Evolutionary conservation across 2,113 vertebrate genomes (phyloP).

Genomic region (Azemiops feae): DNA sequence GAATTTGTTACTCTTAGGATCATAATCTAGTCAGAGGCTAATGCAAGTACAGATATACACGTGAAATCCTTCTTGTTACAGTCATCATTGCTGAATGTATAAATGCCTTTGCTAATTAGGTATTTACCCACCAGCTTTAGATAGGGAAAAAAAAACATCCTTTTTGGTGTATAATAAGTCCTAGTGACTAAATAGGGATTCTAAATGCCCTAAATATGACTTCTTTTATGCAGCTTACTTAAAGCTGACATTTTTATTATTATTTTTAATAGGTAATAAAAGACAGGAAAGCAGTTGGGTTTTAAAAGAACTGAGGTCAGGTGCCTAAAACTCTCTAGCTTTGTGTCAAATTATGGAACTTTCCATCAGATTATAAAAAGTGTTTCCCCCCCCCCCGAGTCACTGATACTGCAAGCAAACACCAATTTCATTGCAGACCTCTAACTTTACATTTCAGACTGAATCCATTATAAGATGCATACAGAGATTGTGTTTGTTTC

Average conservation of each 20-base stretch:
- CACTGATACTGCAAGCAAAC: background rate
- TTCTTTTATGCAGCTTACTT: background rate
- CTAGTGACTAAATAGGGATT: background rate
- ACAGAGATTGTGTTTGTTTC: slow-evolving; percentile 8
- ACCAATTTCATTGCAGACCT: background rate
- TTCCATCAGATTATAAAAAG: slow-evolving; percentile 17
- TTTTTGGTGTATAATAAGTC: background rate
- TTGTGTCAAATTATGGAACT: background rate
- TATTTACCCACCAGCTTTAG: background rate
- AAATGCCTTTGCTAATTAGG: background rate
- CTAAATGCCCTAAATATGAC: background rate
- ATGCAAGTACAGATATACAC: background rate
- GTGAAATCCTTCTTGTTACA: background rate
- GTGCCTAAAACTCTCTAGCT: slow-evolving; percentile 19
- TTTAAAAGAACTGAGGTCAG: slow-evolving; percentile 14
- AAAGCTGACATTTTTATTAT: background rate
- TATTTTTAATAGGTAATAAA: background rate
- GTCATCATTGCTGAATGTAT: background rate
- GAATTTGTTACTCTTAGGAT: background rate
- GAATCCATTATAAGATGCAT: background rate
- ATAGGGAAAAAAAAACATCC: background rate
- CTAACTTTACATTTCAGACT: slow-evolving; percentile 16
- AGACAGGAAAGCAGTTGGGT: background rate
- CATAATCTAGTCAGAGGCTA: background rate
- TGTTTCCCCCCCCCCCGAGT: background rate